Base-by-base conservation (phyloP, 2,113 vertebrate genomes). In the Xenopus borealis region DNA sequence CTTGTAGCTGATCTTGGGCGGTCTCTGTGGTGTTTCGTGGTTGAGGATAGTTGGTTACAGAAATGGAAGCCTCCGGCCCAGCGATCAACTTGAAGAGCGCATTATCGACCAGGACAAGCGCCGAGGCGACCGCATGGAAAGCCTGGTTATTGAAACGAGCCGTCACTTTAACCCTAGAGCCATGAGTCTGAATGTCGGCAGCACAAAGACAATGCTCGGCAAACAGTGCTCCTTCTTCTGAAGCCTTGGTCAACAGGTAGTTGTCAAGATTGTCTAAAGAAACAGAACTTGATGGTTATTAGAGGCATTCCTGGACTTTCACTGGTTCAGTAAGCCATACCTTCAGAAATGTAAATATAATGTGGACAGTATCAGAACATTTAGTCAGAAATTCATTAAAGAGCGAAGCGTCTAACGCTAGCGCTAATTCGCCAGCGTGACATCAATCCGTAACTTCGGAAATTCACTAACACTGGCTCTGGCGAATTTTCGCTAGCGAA, bases 61-160 rank as follows among this genome's bases (percentile, higher is more conserved):
- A 82, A 80, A 99, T 97, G 82, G 96, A 98, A 62, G 95, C 95
- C 0, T 84, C 91, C 2, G 93, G 89, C 17, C 96, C 96, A 0
- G 88, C 95, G 46, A 98, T 74, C 0, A 92, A 74, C 82, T 88
- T 93, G 85, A 95, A 94, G 18, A 99, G 67, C 9, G 96, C 92
- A 0, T 91, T 99, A 89, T 99, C 93, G 0, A 92, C 88, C 79
- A 98, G 75, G 83, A 92, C 88, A 59, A 99, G 93, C 0, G 95
- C 92, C 0, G 94, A 93, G 72, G 95, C 96, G 0, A 95, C 88
- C 0, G 96, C 95, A 72, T 99, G 97, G 79, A 94, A 98, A 0
- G 94, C 96, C 86, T 98, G 92, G 72, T 98, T 98, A 89, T 99
- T 99, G 90, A 99, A 99, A 80, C 96, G 93, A 0, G 93, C 94